Percentiles rank a stretch among this genome's conserved stretches.
phyloP scores from a whole-genome alignment of 2,888 invertebrate genomes.

The Marronus borbonicus region DNA sequence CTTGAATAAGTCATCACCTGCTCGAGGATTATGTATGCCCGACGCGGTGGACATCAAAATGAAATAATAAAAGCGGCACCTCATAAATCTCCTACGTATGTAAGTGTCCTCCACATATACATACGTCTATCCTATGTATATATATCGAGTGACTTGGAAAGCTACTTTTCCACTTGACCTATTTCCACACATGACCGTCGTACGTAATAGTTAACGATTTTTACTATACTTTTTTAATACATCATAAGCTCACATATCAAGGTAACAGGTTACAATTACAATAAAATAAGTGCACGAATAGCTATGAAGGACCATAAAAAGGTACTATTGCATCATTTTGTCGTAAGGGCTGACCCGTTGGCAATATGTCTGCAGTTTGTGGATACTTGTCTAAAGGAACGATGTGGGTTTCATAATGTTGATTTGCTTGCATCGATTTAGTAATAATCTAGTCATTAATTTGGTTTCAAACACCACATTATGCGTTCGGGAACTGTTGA shows the following conservation, averaged over 20 bases:
- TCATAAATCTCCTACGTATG: not conserved
- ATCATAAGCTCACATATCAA: not conserved
- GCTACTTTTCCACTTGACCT: slow-evolving; percentile 38
- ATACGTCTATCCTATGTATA: slow-evolving; percentile 1
- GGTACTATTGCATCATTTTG: too few species aligned
- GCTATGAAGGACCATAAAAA: too few species aligned
- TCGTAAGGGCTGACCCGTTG: too few species aligned
- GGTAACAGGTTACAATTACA: not conserved
- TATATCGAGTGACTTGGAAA: not conserved
- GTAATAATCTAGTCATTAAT: too few species aligned
- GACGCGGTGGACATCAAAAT: not conserved
- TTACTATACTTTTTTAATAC: slow-evolving; percentile 19
- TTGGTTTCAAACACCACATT: too few species aligned
- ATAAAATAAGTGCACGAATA: not conserved
- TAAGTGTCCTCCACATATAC: slow-evolving; percentile 6
- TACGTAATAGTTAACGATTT: slow-evolving; percentile 27
- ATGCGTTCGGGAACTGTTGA: too few species aligned
- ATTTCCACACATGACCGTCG: slow-evolving; percentile 7
- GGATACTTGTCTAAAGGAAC: too few species aligned
- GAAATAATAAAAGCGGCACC: slow-evolving; percentile 2
- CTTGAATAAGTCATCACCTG: not conserved
- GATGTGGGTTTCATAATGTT: too few species aligned
- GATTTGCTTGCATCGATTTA: too few species aligned
- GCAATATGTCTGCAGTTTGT: too few species aligned
- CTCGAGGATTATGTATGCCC: not conserved